Evolutionary conservation across 2,113 vertebrate species (phyloP), one percentile per base, ranked within the genome.

Genomic region (Epinephelus cyanopodus): DNA sequence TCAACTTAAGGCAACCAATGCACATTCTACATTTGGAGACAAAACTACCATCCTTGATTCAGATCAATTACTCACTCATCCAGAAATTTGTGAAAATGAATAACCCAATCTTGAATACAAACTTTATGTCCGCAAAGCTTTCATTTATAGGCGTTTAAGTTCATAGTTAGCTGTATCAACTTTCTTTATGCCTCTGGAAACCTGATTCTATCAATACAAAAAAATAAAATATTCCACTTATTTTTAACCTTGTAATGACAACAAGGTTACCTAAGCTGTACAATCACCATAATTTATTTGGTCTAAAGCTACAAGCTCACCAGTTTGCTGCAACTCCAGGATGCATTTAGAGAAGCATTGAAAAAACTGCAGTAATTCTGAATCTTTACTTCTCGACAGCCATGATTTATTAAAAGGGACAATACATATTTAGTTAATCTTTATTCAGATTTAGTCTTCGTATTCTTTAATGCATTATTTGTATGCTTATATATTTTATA

Each of bases 401-500:
- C 17, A 29, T 66, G 37, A 80, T 57, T 87, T 75, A 82, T 71
- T 71, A 45, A 74, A 54, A 19, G 17, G 11, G 33, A 79, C 21
- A 27, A 64, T 57, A 1, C 48, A 79, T 79, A 50, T 84, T 79
- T n/a, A n/a, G n/a, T n/a, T n/a, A n/a, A n/a, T n/a, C n/a, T n/a
- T n/a, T n/a, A n/a, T n/a, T n/a, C n/a, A n/a, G n/a, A n/a, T n/a
- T n/a, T n/a, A n/a, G n/a, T n/a, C n/a, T n/a, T n/a, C n/a, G n/a
- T n/a, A n/a, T n/a, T n/a, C n/a, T n/a, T n/a, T n/a, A n/a, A n/a
- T n/a, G n/a, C n/a, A n/a, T n/a, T n/a, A n/a, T n/a, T n/a, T n/a
- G n/a, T n/a, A n/a, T n/a, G n/a, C n/a, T n/a, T n/a, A n/a, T n/a
- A n/a, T n/a, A n/a, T n/a, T n/a, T n/a, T n/a, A n/a, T n/a, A n/a